Evolutionary conservation across 2,888 invertebrate genomes (phyloP).

Genomic region (Pteria penguin): DNA sequence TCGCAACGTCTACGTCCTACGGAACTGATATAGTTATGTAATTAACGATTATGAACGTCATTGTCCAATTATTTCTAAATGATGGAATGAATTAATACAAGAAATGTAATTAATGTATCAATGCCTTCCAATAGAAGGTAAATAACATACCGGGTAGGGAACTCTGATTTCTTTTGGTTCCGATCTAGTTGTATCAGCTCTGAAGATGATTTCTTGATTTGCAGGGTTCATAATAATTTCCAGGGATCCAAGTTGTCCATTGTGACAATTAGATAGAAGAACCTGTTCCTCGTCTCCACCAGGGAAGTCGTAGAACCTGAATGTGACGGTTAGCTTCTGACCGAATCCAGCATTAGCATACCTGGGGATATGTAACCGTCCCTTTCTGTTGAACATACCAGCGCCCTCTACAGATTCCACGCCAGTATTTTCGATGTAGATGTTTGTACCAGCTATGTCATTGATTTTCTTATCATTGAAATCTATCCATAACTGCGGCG

Average conservation of each 20-base stretch:
- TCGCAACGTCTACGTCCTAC: too few species aligned
- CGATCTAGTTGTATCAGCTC: slow-evolving; percentile 1
- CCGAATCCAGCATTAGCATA: neutral
- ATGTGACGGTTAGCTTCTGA: slow-evolving; percentile 4
- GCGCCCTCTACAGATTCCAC: neutral
- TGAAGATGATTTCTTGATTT: neutral
- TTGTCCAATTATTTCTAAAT: too few species aligned
- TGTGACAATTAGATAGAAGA: slow-evolving; percentile 7
- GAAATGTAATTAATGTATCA: too few species aligned
- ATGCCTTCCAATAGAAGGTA: too few species aligned
- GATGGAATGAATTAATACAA: too few species aligned
- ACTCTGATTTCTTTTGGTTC: neutral
- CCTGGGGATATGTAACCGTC: neutral
- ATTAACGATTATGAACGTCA: too few species aligned
- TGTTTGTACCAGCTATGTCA: too few species aligned
- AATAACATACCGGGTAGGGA: slow-evolving; percentile 5
- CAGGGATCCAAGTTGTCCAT: neutral
- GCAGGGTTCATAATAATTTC: neutral
- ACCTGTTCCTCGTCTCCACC: slow-evolving; percentile 14
- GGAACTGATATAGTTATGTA: too few species aligned
- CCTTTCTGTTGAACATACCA: neutral
- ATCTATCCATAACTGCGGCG: too few species aligned
- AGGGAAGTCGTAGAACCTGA: slow-evolving; percentile 8
- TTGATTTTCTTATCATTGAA: too few species aligned
- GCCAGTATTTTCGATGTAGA: neutral